Conservation (phyloP, 2,113 vertebrate genomes). For the Tachysurus vachellii region DNA sequence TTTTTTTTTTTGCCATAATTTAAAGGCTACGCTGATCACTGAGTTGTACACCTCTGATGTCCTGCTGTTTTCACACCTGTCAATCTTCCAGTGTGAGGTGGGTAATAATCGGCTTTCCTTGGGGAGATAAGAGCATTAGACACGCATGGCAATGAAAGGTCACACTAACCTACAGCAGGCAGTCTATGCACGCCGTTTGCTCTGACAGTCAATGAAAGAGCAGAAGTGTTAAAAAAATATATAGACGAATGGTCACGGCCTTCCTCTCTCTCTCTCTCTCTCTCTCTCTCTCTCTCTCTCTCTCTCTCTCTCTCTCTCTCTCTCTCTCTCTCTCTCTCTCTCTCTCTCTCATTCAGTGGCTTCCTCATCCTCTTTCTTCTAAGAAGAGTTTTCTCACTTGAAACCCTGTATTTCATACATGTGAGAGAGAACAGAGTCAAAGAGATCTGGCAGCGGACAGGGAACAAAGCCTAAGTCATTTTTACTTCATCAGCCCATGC, state of each 20-base stretch:
- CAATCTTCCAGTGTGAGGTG: constrained; percentile 29
- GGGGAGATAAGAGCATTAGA: constrained; percentile 44
- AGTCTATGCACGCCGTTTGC: constrained; percentile 35
- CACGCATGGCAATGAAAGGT: constrained; percentile 37
- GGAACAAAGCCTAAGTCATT: neutral
- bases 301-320: neutral
- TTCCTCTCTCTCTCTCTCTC: neutral
- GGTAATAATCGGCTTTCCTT: constrained; percentile 32
- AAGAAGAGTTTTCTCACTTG: neutral
- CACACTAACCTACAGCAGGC: constrained; percentile 42
- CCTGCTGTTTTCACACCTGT: constrained; percentile 44
- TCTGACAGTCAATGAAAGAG: constrained; percentile 38
- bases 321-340: neutral
- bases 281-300: neutral
- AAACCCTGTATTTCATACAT: neutral
- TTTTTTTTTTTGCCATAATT: constrained; percentile 15
- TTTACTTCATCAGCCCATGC: neutral
- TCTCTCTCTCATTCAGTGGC: neutral
- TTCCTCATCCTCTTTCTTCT: neutral
- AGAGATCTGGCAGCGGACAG: neutral
- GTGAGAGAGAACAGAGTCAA: neutral
- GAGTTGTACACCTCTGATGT: constrained; percentile 16
- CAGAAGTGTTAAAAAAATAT: constrained; percentile 20
- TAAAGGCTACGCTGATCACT: constrained; percentile 29
- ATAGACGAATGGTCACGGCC: constrained; percentile 26